phyloP scores from a whole-genome alignment of 2,888 invertebrate species.

The Pheosia gnoma region DNA sequence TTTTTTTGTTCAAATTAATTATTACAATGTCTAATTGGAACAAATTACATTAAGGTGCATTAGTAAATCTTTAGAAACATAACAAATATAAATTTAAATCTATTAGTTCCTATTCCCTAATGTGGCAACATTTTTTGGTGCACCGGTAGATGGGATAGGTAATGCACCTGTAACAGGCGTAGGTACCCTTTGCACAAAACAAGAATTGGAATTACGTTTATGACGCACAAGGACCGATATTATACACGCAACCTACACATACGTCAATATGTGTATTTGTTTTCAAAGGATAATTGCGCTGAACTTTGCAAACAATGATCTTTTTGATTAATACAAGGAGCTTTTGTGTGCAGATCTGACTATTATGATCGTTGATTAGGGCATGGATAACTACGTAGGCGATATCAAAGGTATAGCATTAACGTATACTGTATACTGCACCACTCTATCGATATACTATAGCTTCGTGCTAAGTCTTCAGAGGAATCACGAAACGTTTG shows the following conservation, averaged over 20 bases:
- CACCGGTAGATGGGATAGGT: not conserved
- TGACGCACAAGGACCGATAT: not conserved
- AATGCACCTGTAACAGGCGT: not conserved
- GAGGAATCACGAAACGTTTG: too few species aligned
- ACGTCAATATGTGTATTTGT: not conserved
- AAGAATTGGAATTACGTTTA: not conserved
- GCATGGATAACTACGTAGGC: slow-evolving; percentile 2
- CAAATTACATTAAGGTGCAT: too few species aligned
- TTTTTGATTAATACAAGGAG: not conserved
- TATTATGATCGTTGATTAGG: slow-evolving; percentile 5
- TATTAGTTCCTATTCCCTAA: too few species aligned
- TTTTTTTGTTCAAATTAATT: slow-evolving; percentile 10
- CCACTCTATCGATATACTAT: not conserved
- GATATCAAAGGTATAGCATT: not conserved
- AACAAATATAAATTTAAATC: too few species aligned
- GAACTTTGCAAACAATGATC: slow-evolving; percentile 9
- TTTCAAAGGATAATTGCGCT: slow-evolving; percentile 7
- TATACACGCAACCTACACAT: slow-evolving; percentile 3
- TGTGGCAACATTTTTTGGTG: not conserved
- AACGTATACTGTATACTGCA: not conserved
- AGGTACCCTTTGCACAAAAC: not conserved
- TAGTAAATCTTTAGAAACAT: too few species aligned
- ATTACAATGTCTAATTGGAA: too few species aligned
- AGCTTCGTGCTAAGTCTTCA: too few species aligned
- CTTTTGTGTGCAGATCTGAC: slow-evolving; percentile 4